These are phyloP conservation scores for Mormyrops boulengeri DNA, from an alignment of 2,797 vertebrate species.

Conservation along the genomic window DNA sequence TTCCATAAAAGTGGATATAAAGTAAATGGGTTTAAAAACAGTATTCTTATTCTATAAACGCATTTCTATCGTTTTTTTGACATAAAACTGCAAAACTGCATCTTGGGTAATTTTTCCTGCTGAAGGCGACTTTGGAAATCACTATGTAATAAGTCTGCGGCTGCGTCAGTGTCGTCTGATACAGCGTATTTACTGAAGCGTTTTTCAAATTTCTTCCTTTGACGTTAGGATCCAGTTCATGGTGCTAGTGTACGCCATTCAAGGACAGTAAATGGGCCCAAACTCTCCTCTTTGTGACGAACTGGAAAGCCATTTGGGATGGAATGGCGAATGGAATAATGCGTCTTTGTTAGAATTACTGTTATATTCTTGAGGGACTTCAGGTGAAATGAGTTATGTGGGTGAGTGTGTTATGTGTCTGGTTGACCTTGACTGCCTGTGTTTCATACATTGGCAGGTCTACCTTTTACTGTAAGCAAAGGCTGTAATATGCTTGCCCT, in stretches of 20 bases:
- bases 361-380: conserved; percentile 14
- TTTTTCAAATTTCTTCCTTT: background rate
- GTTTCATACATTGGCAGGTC: background rate
- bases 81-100: background rate
- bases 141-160: background rate
- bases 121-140: conserved; percentile 4
- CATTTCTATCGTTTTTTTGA: conserved; percentile 7
- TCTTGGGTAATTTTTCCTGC: background rate
- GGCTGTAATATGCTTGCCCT: conserved; percentile 30
- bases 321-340: background rate
- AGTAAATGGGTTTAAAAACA: background rate
- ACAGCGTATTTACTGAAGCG: background rate
- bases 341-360: conserved; percentile 1
- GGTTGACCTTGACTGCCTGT: background rate
- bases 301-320: conserved; percentile 5
- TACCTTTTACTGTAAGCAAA: conserved; percentile 11
- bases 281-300: background rate
- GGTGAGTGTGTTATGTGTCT: conserved; percentile 17
- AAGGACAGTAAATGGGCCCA: background rate
- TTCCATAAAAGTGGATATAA: background rate
- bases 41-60: conserved; percentile 11
- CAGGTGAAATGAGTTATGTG: conserved; percentile 17
- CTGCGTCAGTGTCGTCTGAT: background rate
- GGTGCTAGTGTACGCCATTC: background rate
- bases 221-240: conserved; percentile 2